These are phyloP conservation scores for Hylia prasina DNA, from an alignment of 2,113 vertebrate genomes.

Conservation along the genomic window DNA sequence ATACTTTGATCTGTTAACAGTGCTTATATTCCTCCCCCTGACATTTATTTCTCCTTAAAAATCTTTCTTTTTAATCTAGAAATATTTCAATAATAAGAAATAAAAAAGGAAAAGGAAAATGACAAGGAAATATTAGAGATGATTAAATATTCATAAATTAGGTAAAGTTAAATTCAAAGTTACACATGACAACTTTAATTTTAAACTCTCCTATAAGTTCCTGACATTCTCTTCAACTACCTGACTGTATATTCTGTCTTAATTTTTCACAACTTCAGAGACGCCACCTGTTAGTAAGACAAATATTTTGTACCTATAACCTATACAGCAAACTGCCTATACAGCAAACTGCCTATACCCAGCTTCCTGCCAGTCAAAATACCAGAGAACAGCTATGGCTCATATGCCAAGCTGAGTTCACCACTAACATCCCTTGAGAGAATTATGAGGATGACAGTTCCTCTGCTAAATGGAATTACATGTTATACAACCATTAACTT, in stretches of 20 bases:
- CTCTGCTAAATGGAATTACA: background rate
- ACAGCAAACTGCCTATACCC: background rate
- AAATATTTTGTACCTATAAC: background rate
- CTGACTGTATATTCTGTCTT: background rate
- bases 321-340: background rate
- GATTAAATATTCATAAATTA: background rate
- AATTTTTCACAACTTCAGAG: background rate
- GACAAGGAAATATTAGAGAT: background rate
- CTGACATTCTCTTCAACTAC: background rate
- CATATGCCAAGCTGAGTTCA: fast-evolving
- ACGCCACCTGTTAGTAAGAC: background rate
- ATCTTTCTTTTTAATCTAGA: background rate
- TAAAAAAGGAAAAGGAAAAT: background rate
- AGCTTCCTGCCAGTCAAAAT: background rate
- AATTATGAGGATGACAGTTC: background rate
- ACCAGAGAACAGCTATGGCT: background rate
- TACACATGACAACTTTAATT: background rate
- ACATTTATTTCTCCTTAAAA: background rate
- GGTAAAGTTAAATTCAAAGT: background rate
- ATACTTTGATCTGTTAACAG: background rate
- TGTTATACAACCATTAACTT: background rate
- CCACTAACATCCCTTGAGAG: background rate
- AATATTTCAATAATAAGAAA: background rate
- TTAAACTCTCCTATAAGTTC: background rate
- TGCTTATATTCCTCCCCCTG: background rate